Conservation (phyloP, 2,888 invertebrate genomes). For the Arctia plantaginis region DNA sequence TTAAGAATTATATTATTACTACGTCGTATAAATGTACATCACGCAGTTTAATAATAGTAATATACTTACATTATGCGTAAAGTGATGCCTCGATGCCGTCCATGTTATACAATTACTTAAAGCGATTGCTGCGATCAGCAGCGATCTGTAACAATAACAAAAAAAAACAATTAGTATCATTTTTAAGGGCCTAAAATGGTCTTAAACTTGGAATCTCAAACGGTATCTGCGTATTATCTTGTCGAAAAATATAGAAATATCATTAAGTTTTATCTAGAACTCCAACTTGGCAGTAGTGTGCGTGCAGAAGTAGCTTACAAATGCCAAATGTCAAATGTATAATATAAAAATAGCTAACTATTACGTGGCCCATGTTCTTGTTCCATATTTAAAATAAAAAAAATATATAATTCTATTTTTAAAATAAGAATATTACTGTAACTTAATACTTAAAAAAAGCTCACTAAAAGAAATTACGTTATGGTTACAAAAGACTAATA, state of each 20-base stretch:
- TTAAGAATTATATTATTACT: too few relatives aligned
- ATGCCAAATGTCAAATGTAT: too few relatives aligned
- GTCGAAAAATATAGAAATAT: background rate
- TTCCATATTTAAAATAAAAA: background rate
- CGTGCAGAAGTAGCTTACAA: too few relatives aligned
- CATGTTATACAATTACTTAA: conserved; percentile 82
- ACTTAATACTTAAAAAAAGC: background rate
- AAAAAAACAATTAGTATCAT: background rate
- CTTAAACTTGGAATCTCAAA: background rate
- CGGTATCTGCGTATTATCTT: too few relatives aligned
- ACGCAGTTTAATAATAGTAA: too few relatives aligned
- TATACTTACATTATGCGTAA: conserved; percentile 80
- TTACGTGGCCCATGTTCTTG: rapidly evolving
- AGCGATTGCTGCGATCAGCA: conserved; percentile 80
- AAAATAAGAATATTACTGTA: background rate
- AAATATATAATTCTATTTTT: background rate
- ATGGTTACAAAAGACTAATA: conserved; percentile 15
- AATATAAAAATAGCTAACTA: too few relatives aligned
- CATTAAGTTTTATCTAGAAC: too few relatives aligned
- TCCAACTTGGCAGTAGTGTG: too few relatives aligned
- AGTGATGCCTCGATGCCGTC: conserved; percentile 79
- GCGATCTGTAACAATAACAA: conserved; percentile 74
- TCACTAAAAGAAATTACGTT: background rate
- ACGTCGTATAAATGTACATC: too few relatives aligned
- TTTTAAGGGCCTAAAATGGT: background rate